Conservation (phyloP, 1,140 invertebrate species). For the Cephus cinctus region DNA sequence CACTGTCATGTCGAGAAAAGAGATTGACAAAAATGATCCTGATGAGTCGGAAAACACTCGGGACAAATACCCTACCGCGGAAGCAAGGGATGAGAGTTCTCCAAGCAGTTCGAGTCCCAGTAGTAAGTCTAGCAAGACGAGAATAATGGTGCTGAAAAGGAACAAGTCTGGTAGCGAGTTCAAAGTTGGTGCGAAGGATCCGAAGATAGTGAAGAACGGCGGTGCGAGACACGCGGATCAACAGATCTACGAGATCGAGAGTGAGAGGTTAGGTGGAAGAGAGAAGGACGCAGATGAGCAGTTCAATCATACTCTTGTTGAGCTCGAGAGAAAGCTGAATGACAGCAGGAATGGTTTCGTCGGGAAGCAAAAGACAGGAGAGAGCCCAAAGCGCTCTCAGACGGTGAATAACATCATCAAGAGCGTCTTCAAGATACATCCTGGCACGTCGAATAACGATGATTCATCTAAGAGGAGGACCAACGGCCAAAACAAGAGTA, state of each 20-base stretch:
- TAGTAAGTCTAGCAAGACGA: background rate
- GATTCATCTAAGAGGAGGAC: constrained; percentile 23
- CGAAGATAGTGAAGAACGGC: background rate
- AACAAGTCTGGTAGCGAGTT: constrained; percentile 10
- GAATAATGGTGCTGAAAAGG: constrained; percentile 15
- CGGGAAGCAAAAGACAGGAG: constrained; percentile 15
- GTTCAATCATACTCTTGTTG: background rate
- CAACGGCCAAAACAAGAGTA: constrained; percentile 30
- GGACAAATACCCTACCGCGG: background rate
- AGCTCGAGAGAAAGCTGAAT: constrained; percentile 5
- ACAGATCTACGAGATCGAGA: background rate
- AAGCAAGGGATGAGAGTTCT: background rate
- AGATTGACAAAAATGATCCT: background rate
- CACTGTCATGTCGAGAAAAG: constrained; percentile 4
- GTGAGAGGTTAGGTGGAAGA: background rate
- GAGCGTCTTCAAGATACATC: constrained; percentile 38
- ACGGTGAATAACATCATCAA: constrained; percentile 41
- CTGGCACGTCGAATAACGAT: constrained; percentile 20
- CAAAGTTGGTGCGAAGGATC: constrained; percentile 10
- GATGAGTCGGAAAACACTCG: background rate
- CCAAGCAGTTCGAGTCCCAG: no score
- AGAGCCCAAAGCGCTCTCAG: constrained; percentile 37
- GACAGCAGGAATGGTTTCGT: constrained; percentile 14
- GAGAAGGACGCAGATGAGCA: constrained; percentile 3
- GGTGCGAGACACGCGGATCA: background rate